phyloP scores from a whole-genome alignment of 2,797 vertebrate genomes.

The Muraenolepis orangiensis region DNA sequence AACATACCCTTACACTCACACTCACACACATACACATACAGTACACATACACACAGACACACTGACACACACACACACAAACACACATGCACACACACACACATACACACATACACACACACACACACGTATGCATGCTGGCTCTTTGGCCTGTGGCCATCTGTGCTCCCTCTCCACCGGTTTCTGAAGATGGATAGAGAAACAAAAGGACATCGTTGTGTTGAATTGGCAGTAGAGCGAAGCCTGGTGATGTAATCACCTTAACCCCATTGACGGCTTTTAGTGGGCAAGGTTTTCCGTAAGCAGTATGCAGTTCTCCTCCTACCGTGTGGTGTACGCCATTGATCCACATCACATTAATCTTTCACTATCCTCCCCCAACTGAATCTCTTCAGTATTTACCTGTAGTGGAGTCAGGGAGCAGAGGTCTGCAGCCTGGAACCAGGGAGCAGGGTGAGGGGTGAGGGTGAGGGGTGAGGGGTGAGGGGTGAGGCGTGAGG shows the following conservation, averaged over 20 bases:
- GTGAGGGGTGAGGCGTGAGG: too few relatives aligned
- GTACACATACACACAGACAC: neutral
- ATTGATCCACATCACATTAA: neutral
- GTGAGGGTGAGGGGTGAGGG: too few relatives aligned
- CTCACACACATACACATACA: neutral
- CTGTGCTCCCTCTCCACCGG: slow-evolving; percentile 11
- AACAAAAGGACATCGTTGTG: neutral
- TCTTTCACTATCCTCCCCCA: neutral
- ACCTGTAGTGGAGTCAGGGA: neutral
- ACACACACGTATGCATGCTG: slow-evolving; percentile 1
- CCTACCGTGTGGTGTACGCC: neutral
- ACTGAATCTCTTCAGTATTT: neutral
- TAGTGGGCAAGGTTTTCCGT: neutral
- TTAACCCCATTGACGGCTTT: neutral
- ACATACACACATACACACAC: neutral
- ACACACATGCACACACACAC: neutral
- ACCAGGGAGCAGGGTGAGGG: neutral
- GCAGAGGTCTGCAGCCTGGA: too few relatives aligned
- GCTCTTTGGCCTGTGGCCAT: slow-evolving; percentile 3
- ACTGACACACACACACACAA: neutral
- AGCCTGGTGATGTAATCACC: neutral
- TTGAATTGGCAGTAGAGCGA: neutral
- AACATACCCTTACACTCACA: too few relatives aligned
- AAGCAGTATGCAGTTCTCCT: neutral
- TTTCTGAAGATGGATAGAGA: neutral